phyloP scores from a whole-genome alignment of 1,140 invertebrate genomes.

The Triops longicaudatus region DNA sequence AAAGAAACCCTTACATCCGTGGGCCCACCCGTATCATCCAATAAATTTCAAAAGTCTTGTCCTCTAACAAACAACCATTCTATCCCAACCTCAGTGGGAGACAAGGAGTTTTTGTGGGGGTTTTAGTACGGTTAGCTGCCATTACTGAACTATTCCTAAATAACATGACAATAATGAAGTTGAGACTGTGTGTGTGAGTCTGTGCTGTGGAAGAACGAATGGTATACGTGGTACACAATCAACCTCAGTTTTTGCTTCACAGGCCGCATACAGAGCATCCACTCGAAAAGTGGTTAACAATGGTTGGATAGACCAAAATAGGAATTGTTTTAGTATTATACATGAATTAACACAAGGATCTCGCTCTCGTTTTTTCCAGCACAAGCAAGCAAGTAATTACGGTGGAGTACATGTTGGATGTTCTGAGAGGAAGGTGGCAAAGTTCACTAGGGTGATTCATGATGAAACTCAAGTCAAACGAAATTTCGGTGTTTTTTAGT shows the following conservation, averaged over 20 bases:
- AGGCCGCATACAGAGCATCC: neutral
- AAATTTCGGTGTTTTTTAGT: neutral
- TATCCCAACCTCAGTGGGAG: neutral
- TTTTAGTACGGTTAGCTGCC: neutral
- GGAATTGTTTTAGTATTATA: neutral
- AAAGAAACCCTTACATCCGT: slow-evolving; percentile 7
- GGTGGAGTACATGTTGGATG: neutral
- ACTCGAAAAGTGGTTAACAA: neutral
- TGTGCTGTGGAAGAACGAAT: neutral
- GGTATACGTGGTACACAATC: neutral
- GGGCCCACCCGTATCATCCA: slow-evolving; percentile 8
- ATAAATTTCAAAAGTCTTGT: slow-evolving; percentile 1
- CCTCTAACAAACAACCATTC: neutral
- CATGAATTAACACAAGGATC: neutral
- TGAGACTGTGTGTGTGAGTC: neutral
- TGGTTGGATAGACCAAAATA: neutral
- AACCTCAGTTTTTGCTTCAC: neutral
- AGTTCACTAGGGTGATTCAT: neutral
- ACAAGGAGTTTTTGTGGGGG: neutral
- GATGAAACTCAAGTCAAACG: slow-evolving; percentile 1
- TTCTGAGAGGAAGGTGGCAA: neutral
- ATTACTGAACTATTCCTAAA: neutral
- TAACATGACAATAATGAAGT: neutral
- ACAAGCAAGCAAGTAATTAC: slow-evolving; percentile 2
- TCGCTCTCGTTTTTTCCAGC: neutral